Percentiles rank a stretch among this genome's conserved stretches.
phyloP scores from a whole-genome alignment of 2,888 invertebrate genomes.

The Arctia plantaginis region DNA sequence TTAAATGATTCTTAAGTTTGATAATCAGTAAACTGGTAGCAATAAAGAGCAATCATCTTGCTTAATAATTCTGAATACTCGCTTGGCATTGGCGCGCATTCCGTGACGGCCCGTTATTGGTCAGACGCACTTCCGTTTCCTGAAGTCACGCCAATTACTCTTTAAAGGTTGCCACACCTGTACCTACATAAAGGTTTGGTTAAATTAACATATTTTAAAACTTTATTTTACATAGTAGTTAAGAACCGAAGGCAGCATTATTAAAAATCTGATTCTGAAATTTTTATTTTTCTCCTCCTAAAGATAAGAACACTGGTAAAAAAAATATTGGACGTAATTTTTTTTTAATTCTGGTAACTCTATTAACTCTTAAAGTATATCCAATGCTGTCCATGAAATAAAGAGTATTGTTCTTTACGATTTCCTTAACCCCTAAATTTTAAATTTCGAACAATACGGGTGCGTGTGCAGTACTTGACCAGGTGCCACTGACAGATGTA shows the following conservation, averaged over 20 bases:
- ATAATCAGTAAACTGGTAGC: conserved; percentile 3
- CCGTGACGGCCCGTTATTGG: conserved; percentile 78
- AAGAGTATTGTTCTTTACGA: conserved; percentile 27
- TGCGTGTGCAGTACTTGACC: conserved; percentile 42
- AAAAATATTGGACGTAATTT: background rate
- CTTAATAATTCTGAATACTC: conserved; percentile 36
- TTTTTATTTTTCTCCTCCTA: background rate
- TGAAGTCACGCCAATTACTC: conserved; percentile 71
- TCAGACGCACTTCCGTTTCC: conserved; percentile 77
- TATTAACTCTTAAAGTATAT: background rate
- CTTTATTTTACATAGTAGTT: conserved; percentile 42
- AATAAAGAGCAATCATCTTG: conserved; percentile 37
- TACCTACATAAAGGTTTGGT: conserved; percentile 66
- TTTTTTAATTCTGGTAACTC: background rate
- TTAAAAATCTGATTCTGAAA: background rate
- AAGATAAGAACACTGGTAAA: background rate
- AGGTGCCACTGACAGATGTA: conserved; percentile 53
- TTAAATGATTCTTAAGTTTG: background rate
- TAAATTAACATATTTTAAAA: conserved; percentile 41
- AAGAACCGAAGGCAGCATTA: conserved; percentile 22
- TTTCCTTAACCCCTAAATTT: conserved; percentile 25
- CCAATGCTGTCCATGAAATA: conserved; percentile 14
- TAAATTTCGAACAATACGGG: conserved; percentile 22
- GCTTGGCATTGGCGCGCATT: conserved; percentile 57
- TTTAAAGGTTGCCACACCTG: conserved; percentile 73